Percentiles rank a stretch among this genome's conserved stretches.
phyloP scores from a whole-genome alignment of 2,797 vertebrate genomes.

The Anguilla anguilla region DNA sequence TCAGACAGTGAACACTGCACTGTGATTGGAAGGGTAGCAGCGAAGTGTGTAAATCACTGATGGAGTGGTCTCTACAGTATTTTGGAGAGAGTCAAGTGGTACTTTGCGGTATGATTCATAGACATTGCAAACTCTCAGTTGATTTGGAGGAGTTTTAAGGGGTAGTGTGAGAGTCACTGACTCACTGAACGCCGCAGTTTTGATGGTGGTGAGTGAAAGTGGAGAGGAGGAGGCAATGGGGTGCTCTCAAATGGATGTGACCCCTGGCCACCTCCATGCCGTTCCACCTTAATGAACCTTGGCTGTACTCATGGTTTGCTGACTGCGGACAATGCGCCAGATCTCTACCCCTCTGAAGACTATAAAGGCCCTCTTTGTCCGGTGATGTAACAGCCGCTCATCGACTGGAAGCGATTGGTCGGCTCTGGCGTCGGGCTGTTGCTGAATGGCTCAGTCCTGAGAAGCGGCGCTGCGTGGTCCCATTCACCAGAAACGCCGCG shows the following conservation, averaged over 20 bases:
- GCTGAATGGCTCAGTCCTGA: neutral
- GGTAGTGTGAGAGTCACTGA: neutral
- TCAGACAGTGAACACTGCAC: neutral
- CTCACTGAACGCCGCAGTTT: neutral
- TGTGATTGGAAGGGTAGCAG: neutral
- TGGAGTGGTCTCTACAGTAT: neutral
- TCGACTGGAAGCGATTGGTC: conserved; percentile 1
- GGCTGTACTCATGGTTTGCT: neutral
- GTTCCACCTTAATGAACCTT: neutral
- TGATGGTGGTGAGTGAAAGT: neutral
- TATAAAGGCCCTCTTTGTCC: neutral
- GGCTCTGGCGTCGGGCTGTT: neutral
- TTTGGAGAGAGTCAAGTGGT: neutral
- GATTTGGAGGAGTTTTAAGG: neutral
- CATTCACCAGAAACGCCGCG: neutral
- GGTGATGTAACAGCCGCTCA: neutral
- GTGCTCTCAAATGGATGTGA: neutral
- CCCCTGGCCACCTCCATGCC: neutral
- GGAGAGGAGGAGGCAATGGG: neutral
- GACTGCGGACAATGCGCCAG: neutral
- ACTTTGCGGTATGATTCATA: neutral
- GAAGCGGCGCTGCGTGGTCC: neutral
- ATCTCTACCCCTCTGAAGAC: neutral
- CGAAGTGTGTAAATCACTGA: neutral
- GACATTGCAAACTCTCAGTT: neutral